phyloP scores from a whole-genome alignment of 2,113 vertebrate species.

The Furnarius figulus region DNA sequence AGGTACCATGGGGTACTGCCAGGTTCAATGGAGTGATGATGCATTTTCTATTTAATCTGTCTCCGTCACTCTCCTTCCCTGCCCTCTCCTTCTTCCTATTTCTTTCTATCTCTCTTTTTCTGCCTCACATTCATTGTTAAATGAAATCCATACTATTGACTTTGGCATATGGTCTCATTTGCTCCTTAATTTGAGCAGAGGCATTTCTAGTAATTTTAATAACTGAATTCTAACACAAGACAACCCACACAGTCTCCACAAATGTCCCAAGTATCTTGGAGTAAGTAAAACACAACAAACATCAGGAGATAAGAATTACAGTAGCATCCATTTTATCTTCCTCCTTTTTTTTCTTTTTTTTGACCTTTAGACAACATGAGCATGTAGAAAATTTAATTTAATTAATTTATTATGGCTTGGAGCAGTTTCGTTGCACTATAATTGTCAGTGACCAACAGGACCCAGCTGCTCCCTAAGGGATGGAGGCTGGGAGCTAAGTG shows the following conservation, averaged over 20 bases:
- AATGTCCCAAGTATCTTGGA: background rate
- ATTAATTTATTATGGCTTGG: background rate
- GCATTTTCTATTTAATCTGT: background rate
- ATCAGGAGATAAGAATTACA: background rate
- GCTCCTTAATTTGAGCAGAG: background rate
- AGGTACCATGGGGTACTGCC: background rate
- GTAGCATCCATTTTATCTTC: background rate
- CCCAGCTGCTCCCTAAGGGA: background rate
- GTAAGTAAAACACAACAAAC: background rate
- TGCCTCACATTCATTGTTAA: background rate
- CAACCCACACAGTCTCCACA: background rate
- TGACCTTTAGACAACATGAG: background rate
- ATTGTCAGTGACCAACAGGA: background rate
- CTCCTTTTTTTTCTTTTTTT: background rate
- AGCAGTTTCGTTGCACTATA: background rate
- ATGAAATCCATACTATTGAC: background rate
- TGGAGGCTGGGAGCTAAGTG: rapidly evolving
- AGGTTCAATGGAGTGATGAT: background rate
- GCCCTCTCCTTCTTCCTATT: background rate
- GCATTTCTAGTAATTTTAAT: background rate
- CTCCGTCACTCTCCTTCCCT: background rate
- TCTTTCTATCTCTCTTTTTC: background rate
- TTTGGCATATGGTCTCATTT: background rate
- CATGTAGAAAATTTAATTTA: background rate
- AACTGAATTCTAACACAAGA: background rate